Evolutionary conservation across 2,797 vertebrate genomes (phyloP).

Genomic region (Anolis apletophallus): DNA sequence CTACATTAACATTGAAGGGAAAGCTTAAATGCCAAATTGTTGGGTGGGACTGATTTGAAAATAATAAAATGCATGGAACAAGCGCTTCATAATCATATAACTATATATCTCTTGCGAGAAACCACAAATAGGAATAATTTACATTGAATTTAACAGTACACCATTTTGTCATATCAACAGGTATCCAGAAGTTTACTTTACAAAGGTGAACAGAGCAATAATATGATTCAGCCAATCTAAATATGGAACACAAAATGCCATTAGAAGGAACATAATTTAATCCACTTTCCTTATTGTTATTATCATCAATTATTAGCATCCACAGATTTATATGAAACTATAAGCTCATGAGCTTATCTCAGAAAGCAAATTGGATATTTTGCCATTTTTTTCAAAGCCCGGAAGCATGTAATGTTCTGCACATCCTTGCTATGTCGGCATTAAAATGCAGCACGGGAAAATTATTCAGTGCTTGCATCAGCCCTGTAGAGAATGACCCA

Average conservation of each 20-base stretch:
- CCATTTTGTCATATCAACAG: not conserved
- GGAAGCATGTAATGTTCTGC: constrained; percentile 30
- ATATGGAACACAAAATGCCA: constrained; percentile 25
- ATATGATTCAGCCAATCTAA: constrained; percentile 27
- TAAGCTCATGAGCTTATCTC: constrained; percentile 42
- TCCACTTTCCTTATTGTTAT: constrained; percentile 29
- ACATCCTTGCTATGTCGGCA: constrained; percentile 35
- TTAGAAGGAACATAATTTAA: constrained; percentile 27
- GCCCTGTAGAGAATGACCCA: constrained; percentile 21
- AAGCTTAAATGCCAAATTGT: not conserved
- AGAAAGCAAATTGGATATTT: constrained; percentile 32
- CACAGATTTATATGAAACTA: constrained; percentile 17
- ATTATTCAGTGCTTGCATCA: not conserved
- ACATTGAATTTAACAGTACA: not conserved
- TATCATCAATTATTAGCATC: constrained; percentile 32
- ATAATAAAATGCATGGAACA: not conserved
- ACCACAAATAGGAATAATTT: not conserved
- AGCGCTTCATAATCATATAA: not conserved
- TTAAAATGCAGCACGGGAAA: constrained; percentile 21
- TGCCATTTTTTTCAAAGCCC: constrained; percentile 34
- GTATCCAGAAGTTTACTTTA: not conserved
- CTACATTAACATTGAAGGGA: not conserved
- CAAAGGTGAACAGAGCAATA: constrained; percentile 10
- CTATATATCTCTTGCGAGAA: not conserved
- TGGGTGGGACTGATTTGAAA: not conserved